Percentiles rank a stretch among this genome's conserved stretches.
phyloP scores from a whole-genome alignment of 2,888 invertebrate species.

The Drosophila anomalata region DNA sequence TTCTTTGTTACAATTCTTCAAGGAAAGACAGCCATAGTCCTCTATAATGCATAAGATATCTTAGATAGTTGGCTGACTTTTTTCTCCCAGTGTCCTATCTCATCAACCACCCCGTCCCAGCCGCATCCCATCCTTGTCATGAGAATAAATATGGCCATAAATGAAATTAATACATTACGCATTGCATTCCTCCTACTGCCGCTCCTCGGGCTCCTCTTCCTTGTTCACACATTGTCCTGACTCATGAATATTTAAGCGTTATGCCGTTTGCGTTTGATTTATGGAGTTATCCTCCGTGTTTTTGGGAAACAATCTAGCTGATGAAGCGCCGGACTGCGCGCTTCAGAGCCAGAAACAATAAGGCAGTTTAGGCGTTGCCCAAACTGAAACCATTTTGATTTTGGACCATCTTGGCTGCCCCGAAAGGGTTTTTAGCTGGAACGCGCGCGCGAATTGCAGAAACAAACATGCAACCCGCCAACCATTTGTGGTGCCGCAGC shows the following conservation, averaged over 20 bases:
- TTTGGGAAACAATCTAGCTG: conserved; percentile 20
- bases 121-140: conserved; percentile 43
- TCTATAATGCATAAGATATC: neutral
- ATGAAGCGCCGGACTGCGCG: conserved; percentile 45
- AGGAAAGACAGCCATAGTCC: neutral
- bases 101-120: conserved; percentile 3
- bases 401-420: neutral
- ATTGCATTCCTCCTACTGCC: conserved; percentile 34
- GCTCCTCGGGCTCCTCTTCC: conserved; percentile 16
- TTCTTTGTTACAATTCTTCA: neutral
- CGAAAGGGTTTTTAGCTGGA: conserved; percentile 6
- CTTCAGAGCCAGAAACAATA: conserved; percentile 55
- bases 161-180: conserved; percentile 79
- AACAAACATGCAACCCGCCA: conserved; percentile 7
- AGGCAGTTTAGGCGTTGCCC: conserved; percentile 73
- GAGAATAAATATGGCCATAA: conserved; percentile 78
- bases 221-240: conserved; percentile 55
- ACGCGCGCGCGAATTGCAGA: conserved; percentile 37
- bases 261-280: conserved; percentile 69
- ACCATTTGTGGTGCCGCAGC: conserved; percentile 50
- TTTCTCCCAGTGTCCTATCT: conserved; percentile 18
- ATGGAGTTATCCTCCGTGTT: conserved; percentile 45
- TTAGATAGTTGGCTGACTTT: neutral
- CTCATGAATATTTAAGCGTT: conserved; percentile 77
- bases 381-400: conserved; percentile 45